Percentiles rank a stretch among this genome's conserved stretches.
Evolutionary conservation across 1,140 invertebrate genomes (phyloP).

Genomic region (Drosophila burlai): DNA sequence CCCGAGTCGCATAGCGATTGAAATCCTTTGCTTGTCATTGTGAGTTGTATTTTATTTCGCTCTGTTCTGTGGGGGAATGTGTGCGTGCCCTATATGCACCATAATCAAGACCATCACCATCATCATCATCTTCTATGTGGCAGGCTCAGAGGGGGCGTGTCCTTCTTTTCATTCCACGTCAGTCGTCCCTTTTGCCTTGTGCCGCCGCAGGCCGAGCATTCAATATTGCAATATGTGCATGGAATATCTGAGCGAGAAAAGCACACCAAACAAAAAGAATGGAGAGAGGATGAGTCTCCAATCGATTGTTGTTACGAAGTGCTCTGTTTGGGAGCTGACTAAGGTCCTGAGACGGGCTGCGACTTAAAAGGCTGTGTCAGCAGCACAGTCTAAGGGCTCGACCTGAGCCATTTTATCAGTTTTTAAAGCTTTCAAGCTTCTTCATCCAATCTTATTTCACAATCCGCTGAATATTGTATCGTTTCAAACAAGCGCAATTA

Average conservation of each 20-base stretch:
- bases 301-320: conserved; percentile 44
- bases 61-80: conserved; percentile 16
- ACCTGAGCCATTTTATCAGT: conserved; percentile 8
- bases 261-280: conserved; percentile 9
- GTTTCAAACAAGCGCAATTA: neutral
- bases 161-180: conserved; percentile 10
- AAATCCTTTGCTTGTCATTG: conserved; percentile 60
- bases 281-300: conserved; percentile 16
- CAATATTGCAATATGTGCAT: conserved; percentile 67
- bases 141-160: conserved; percentile 11
- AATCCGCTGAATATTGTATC: neutral
- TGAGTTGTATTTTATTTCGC: conserved; percentile 57
- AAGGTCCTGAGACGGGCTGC: conserved; percentile 5
- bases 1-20: conserved; percentile 36
- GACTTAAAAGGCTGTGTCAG: conserved; percentile 13
- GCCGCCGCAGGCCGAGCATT: conserved; percentile 57
- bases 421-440: neutral
- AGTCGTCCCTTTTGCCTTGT: conserved; percentile 16
- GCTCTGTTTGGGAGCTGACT: conserved; percentile 11
- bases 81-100: conserved; percentile 18
- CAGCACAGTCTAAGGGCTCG: conserved; percentile 4
- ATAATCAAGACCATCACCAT: conserved; percentile 11
- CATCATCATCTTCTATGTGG: conserved; percentile 21
- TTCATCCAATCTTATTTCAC: neutral
- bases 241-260: conserved; percentile 28